Percentiles rank a stretch among this genome's conserved stretches.
Conservation (phyloP, 2,113 vertebrate genomes). For the Merops nubicus region DNA sequence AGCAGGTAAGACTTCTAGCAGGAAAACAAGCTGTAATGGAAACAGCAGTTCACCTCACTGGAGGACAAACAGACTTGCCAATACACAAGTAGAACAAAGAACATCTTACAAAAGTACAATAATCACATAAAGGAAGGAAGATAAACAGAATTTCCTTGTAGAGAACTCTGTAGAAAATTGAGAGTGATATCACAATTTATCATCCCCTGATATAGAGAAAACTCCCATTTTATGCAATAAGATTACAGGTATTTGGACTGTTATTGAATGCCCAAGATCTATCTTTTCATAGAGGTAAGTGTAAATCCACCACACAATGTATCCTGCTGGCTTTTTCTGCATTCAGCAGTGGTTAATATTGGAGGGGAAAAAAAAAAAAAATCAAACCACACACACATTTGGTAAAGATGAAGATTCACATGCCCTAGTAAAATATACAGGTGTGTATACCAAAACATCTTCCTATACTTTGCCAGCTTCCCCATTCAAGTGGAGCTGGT, state of each 20-base stretch:
- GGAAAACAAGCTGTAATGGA: neutral
- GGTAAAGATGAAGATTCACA: neutral
- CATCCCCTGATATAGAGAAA: neutral
- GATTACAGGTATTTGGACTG: too few species aligned
- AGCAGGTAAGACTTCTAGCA: neutral
- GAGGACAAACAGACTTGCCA: neutral
- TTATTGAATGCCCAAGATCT: neutral
- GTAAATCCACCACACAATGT: neutral
- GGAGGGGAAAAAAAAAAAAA: neutral
- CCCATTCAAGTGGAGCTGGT: neutral
- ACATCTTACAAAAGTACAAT: neutral
- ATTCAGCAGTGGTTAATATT: neutral
- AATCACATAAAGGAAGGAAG: neutral
- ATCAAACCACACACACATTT: neutral
- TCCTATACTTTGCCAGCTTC: neutral
- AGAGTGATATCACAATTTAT: neutral
- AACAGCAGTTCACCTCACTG: neutral
- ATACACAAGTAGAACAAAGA: neutral
- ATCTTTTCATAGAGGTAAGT: neutral
- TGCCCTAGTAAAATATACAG: neutral
- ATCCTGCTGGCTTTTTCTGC: neutral
- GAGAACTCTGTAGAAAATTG: neutral
- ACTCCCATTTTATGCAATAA: neutral
- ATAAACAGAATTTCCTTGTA: neutral
- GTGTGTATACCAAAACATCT: neutral